phyloP scores from a whole-genome alignment of 2,797 vertebrate species.

The Tragelaphus oryx region DNA sequence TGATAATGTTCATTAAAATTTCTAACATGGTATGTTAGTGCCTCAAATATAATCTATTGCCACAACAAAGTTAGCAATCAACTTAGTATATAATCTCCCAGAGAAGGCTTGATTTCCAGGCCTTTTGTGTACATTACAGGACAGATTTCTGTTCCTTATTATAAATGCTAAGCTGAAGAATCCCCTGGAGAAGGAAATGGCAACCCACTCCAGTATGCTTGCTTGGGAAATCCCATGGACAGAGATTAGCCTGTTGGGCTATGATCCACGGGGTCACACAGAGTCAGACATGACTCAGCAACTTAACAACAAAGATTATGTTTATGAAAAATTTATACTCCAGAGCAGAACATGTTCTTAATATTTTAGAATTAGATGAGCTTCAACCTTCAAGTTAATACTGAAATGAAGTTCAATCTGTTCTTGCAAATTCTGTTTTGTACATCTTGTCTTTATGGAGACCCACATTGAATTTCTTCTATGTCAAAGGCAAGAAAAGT shows the following conservation, averaged over 20 bases:
- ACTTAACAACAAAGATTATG: neutral
- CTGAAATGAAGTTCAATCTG: neutral
- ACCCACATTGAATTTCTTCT: neutral
- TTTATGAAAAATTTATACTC: neutral
- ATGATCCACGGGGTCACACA: neutral
- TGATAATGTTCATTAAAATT: neutral
- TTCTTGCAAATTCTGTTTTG: neutral
- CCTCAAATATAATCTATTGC: neutral
- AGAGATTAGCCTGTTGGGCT: neutral
- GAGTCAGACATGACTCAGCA: neutral
- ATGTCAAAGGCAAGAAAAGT: neutral
- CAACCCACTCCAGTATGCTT: neutral
- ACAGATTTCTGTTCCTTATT: neutral
- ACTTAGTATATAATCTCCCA: no score
- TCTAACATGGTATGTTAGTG: neutral
- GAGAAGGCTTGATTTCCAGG: neutral
- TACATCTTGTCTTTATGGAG: neutral
- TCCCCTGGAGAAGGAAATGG: neutral
- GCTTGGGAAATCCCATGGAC: neutral
- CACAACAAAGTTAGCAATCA: neutral
- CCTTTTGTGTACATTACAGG: neutral
- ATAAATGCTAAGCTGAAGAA: neutral
- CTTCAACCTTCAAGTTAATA: constrained; percentile 11
- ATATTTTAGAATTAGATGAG: neutral
- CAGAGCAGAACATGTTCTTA: neutral